Percentiles rank a stretch among this genome's conserved stretches.
phyloP scores from a whole-genome alignment of 2,888 invertebrate genomes.

The Pimpla rufipes region DNA sequence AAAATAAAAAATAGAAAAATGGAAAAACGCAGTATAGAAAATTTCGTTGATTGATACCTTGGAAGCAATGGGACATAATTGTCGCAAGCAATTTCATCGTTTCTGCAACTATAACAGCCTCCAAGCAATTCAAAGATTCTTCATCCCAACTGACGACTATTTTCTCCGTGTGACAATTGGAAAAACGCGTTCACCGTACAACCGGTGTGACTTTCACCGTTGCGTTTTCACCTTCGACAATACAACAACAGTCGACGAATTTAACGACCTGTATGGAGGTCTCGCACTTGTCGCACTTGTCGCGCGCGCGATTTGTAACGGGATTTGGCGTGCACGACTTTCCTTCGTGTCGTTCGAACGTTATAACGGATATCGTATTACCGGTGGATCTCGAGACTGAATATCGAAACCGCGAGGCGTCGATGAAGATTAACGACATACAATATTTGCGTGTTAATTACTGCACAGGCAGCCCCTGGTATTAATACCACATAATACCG shows the following conservation, averaged over 20 bases:
- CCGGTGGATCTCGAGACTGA: not conserved
- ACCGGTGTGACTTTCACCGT: not conserved
- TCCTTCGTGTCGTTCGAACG: slow-evolving; percentile 25
- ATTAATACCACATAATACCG: not conserved
- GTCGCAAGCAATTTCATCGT: too few relatives aligned
- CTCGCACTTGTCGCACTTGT: not conserved
- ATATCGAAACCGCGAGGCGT: not conserved
- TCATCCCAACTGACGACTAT: too few relatives aligned
- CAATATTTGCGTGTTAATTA: slow-evolving; percentile 15
- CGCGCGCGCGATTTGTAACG: slow-evolving; percentile 18
- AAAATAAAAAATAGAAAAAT: too few relatives aligned
- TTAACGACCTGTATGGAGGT: slow-evolving; percentile 17
- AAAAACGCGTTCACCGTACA: slow-evolving; percentile 20
- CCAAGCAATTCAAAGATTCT: too few relatives aligned
- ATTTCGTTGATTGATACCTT: too few relatives aligned
- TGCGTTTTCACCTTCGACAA: slow-evolving; percentile 15
- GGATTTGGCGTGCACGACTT: slow-evolving; percentile 18
- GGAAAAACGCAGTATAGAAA: too few relatives aligned
- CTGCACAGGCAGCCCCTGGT: not conserved
- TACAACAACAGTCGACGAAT: not conserved
- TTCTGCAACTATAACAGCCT: too few relatives aligned
- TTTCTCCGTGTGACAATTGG: too few relatives aligned
- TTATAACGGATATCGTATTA: slow-evolving; percentile 14
- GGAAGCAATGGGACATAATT: too few relatives aligned
- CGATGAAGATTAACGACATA: not conserved